Evolutionary conservation across 2,888 invertebrate genomes (phyloP).

Genomic region (Tenodera sinensis): DNA sequence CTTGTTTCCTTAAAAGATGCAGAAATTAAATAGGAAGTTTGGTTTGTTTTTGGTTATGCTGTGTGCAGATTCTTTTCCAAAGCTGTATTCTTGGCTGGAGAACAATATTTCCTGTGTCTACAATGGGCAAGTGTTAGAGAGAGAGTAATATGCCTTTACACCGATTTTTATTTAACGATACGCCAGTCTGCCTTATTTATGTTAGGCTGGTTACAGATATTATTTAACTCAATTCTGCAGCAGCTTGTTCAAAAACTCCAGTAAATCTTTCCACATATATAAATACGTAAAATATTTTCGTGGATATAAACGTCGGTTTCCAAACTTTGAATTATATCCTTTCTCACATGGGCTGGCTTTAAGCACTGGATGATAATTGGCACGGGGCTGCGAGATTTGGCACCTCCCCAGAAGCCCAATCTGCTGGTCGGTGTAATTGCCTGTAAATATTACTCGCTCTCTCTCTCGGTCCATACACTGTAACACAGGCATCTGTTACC

Average conservation of each 20-base stretch:
- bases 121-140: too few relatives aligned
- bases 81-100: too few relatives aligned
- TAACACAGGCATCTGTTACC: neutral
- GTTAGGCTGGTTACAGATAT: too few relatives aligned
- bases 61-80: too few relatives aligned
- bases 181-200: too few relatives aligned
- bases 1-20: too few relatives aligned
- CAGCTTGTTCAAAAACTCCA: neutral
- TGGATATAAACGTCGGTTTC: neutral
- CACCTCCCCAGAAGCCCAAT: slow-evolving; percentile 26
- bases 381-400: slow-evolving; percentile 25
- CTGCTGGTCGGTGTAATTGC: slow-evolving; percentile 27
- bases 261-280: neutral
- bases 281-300: neutral
- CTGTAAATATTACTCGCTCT: slow-evolving; percentile 29
- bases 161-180: too few relatives aligned
- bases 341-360: neutral
- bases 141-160: too few relatives aligned
- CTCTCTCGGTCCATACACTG: neutral
- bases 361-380: neutral
- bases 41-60: too few relatives aligned
- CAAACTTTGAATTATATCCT: neutral
- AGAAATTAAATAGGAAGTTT: too few relatives aligned
- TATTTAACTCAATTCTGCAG: too few relatives aligned
- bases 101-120: too few relatives aligned